Base-by-base conservation (phyloP, 2,113 vertebrate species). In the Meles meles region DNA sequence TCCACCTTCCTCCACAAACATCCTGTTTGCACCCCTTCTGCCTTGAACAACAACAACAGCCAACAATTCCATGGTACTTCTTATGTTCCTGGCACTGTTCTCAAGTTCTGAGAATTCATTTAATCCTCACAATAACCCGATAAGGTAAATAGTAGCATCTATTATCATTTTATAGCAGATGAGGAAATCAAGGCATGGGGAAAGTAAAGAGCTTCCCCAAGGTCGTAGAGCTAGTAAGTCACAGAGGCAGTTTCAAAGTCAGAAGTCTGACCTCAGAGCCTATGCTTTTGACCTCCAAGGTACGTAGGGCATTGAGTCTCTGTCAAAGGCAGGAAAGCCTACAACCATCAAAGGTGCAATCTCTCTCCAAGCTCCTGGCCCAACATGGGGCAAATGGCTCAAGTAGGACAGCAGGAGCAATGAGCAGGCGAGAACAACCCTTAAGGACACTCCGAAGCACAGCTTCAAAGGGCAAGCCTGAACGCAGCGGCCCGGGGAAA, bases 121-220 rank as follows among this genome's bases (percentile, higher is more conserved):
- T 91, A 44, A 27, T 92, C 18, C 82, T 72, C 49, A 44, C 18
- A 57, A 25, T 21, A 17, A 55, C 21, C 59, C 29, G 49, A 3
- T 44, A 37, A 63, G n/a, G 84, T 47, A 71, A 55, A 76, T 0
- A 65, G 44, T 31, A 39, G 52, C 18, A 76, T 44, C 89, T 74
- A 49, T 87, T 94, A 65, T 74, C 76, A 76, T 90, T 83, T 92
- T 52, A 89, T 11, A 37, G n/a, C 37, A 83, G 77, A 86, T 27
- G 44, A 65, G 47, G 39, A 61, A 87, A 82, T 81, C 55, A 88
- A n/a, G 79, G 89, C 77, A 95, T 47, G 92, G 95, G 94, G 80
- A 92, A 4, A 57, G 79, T 79, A 86, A 85, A 49, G 31, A 93
- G 67, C 57, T 88, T 92, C 79, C 69, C 55, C 77, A 82, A 82